Conservation (phyloP, 2,797 vertebrate species). For the Eulemur albifrons region DNA sequence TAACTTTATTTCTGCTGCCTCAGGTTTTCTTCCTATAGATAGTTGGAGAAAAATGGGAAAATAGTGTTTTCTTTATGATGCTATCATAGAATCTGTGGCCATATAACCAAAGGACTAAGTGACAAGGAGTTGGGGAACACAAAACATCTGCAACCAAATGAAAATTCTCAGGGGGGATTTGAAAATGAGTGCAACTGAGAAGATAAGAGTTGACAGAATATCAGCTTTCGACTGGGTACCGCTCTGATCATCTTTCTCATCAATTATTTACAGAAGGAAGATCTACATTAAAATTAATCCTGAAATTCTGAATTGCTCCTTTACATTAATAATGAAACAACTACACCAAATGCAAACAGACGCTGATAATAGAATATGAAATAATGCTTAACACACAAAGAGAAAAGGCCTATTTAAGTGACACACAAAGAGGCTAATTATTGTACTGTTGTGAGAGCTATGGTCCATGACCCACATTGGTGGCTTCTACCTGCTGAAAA, state of each 20-base stretch:
- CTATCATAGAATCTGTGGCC: conserved; percentile 39
- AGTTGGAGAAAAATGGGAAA: background rate
- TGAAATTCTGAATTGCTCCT: conserved; percentile 80
- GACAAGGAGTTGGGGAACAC: conserved; percentile 49
- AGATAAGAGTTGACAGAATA: conserved; percentile 59
- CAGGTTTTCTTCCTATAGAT: conserved; percentile 51
- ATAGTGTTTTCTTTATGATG: conserved; percentile 41
- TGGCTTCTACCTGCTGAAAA: conserved; percentile 22
- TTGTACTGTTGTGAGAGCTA: conserved; percentile 8
- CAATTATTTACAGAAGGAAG: conserved; percentile 84
- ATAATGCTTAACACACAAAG: conserved; percentile 64
- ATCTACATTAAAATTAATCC: conserved; percentile 85
- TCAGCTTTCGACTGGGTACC: conserved; percentile 50
- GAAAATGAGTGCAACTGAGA: background rate
- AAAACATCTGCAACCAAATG: conserved; percentile 49
- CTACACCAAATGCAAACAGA: conserved; percentile 79
- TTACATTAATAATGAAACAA: conserved; percentile 84
- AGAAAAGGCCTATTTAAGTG: conserved; percentile 75
- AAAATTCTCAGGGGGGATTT: background rate
- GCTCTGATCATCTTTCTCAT: conserved; percentile 79
- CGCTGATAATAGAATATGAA: conserved; percentile 73
- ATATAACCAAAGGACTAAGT: conserved; percentile 53
- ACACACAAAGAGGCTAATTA: conserved; percentile 75
- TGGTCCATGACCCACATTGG: conserved; percentile 59
- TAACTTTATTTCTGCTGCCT: conserved; percentile 53